Base-by-base conservation (phyloP, 2,888 invertebrate species). In the Ganaspis brasiliensis region DNA sequence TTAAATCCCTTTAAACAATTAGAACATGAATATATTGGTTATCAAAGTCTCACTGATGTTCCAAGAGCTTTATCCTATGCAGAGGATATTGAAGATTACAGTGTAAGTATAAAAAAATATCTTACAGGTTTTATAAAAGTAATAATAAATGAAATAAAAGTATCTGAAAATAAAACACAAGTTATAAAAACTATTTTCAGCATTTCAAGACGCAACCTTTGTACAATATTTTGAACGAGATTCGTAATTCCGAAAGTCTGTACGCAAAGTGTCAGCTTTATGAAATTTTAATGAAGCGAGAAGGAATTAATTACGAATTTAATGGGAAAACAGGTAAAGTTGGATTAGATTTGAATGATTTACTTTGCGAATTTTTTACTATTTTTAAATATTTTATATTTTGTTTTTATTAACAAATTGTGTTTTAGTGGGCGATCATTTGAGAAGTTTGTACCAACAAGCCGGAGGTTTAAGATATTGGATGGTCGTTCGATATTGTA, bases 31-130 rank as follows among this genome's bases (percentile, higher is more conserved):
- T 97, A 97, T 89, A 96, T 97, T 89, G 98, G 98, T 61, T 98
- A 98, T 92, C 98, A 98, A 92, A 98, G 98, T 90, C 93, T 99
- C 74, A 98, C 98, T 0, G 98, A 98, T 92, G 97, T 99, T 12
- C 98, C 98, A 0, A 95, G 96, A 85, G 95, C 96, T 1, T 92
- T 96, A 59, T 93, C 95, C 2, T 96, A 96, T 90, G 92, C 93
- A 57, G 97, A 97, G 89, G 94, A 95, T 76, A 90, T 93, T 86
- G 89, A 88, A 85, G 88, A 90, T 83, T 89, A 80, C 84, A 85
- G 92, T 73, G 93, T 94, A 82, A 89, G 90, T 86, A 16, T 16
- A 56, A 55, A 26, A 26, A 61, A 55, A 74, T 52, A 35, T n/a
- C n/a, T n/a, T n/a, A n/a, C n/a, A n/a, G n/a, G n/a, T n/a, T n/a